phyloP scores from a whole-genome alignment of 1,140 invertebrate species.

The Pantala flavescens region DNA sequence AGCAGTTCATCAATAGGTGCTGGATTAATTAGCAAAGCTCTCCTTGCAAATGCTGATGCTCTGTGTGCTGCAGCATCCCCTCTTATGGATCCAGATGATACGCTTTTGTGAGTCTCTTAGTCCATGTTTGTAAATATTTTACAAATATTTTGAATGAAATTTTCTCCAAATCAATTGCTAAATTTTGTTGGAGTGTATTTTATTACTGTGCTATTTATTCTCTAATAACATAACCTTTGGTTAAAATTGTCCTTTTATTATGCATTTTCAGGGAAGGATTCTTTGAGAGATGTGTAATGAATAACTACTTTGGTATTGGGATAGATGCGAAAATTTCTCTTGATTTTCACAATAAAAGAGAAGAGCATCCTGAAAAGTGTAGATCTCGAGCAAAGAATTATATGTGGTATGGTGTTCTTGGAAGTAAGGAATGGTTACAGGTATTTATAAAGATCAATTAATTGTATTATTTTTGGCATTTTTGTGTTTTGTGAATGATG shows the following conservation, averaged over 20 bases:
- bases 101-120: constrained; percentile 50
- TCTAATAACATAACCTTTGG: no score
- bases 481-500: not conserved
- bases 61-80: constrained; percentile 89
- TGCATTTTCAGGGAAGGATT: constrained; percentile 62
- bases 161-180: no score
- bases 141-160: no score
- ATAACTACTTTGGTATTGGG: constrained; percentile 98
- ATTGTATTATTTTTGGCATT: not conserved
- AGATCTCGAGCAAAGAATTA: constrained; percentile 87
- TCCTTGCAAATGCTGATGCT: constrained; percentile 92
- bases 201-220: no score
- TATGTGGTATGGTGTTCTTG: constrained; percentile 95
- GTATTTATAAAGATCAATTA: constrained; percentile 19
- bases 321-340: constrained; percentile 97
- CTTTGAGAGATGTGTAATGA: constrained; percentile 94
- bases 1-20: constrained; percentile 36
- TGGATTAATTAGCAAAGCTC: constrained; percentile 78
- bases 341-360: constrained; percentile 94
- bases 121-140: constrained; percentile 15
- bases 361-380: constrained; percentile 97
- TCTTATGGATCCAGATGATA: constrained; percentile 84
- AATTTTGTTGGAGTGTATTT: no score
- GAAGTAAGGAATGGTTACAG: constrained; percentile 80
- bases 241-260: no score